Conservation (phyloP, 2,797 vertebrate genomes). For the Urocyon cinereoargenteus region DNA sequence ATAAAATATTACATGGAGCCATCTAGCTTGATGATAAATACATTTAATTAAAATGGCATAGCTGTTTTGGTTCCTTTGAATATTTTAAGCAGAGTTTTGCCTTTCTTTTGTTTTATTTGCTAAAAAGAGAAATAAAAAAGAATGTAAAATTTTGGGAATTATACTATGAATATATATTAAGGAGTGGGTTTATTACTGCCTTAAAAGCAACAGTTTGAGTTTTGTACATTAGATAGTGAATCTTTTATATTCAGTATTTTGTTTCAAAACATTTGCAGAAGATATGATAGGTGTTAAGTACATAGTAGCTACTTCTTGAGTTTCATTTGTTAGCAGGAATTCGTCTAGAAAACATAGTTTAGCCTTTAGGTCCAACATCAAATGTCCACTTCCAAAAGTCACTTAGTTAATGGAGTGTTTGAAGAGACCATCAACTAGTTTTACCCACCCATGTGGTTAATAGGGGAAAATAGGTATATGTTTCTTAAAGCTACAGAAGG, state of each 20-base stretch:
- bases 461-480: neutral
- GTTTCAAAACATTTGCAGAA: constrained; percentile 73
- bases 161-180: neutral
- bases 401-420: constrained; percentile 56
- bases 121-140: neutral
- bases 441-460: neutral
- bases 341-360: constrained; percentile 67
- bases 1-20: neutral
- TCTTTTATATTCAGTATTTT: constrained; percentile 66
- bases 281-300: constrained; percentile 75
- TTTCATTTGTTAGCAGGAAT: neutral
- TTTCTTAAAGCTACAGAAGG: constrained; percentile 59
- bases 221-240: constrained; percentile 54
- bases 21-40: neutral
- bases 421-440: constrained; percentile 33
- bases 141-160: neutral
- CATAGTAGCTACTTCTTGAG: constrained; percentile 51
- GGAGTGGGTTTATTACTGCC: neutral
- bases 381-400: constrained; percentile 67
- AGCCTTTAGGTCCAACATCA: neutral
- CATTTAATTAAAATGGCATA: neutral
- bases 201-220: constrained; percentile 32
- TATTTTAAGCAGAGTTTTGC: neutral
- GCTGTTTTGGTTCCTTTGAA: neutral
- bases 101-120: neutral